These are phyloP conservation scores for Corbicula japonica DNA, from an alignment of 2,888 invertebrate species.

Conservation along the genomic window DNA sequence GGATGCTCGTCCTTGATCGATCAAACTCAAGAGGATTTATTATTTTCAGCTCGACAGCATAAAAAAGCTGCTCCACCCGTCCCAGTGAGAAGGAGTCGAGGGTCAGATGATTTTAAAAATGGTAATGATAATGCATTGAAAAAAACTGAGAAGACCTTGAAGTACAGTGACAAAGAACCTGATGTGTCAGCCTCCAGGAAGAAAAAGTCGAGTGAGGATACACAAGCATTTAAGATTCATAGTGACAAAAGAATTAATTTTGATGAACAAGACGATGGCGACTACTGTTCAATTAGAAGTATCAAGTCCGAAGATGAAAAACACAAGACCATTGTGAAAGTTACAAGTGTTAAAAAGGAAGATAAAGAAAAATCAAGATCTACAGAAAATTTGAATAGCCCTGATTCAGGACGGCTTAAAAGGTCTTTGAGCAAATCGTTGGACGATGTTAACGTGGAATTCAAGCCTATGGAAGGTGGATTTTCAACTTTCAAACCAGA, in stretches of 20 bases:
- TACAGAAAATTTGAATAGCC: constrained; percentile 19
- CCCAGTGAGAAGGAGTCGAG: constrained; percentile 23
- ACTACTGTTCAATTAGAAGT: constrained; percentile 50
- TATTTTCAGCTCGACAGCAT: not conserved
- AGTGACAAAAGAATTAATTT: not conserved
- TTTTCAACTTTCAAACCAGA: constrained; percentile 1
- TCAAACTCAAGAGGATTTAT: not conserved
- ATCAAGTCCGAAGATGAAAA: constrained; percentile 25
- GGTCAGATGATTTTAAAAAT: constrained; percentile 23
- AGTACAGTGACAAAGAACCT: constrained; percentile 56
- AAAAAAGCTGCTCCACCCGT: constrained; percentile 46
- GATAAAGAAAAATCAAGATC: constrained; percentile 40
- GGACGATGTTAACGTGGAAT: constrained; percentile 19
- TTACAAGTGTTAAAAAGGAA: constrained; percentile 23
- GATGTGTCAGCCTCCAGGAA: constrained; percentile 31
- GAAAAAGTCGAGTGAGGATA: constrained; percentile 5
- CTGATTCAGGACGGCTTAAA: not conserved
- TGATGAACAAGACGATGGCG: constrained; percentile 39
- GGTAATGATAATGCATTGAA: constrained; percentile 19
- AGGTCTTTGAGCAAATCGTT: constrained; percentile 15
- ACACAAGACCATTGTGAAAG: constrained; percentile 44
- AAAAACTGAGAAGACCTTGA: constrained; percentile 30
- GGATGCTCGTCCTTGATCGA: constrained; percentile 18
- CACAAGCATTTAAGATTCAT: not conserved
- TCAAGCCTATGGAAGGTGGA: constrained; percentile 18